Percentiles rank a stretch among this genome's conserved stretches.
Evolutionary conservation across 2,113 vertebrate species (phyloP).

Genomic region (Brachyhypopomus occidentalis): DNA sequence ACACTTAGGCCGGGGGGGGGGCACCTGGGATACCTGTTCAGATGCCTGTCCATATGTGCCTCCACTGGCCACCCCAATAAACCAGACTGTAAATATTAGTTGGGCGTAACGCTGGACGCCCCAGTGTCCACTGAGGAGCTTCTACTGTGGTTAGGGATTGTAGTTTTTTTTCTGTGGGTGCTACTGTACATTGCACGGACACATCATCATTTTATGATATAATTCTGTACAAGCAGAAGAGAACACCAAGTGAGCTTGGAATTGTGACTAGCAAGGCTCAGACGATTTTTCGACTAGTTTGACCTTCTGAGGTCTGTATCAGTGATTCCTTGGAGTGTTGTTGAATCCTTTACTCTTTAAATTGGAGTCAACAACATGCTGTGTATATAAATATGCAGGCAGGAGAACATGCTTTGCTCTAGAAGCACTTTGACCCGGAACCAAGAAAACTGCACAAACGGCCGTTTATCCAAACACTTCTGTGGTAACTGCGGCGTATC

Average conservation of each 20-base stretch:
- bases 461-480: too few relatives aligned
- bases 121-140: not conserved
- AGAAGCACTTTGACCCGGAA: slow-evolving; percentile 36
- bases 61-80: slow-evolving; percentile 49
- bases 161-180: not conserved
- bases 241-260: too few relatives aligned
- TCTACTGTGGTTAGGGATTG: not conserved
- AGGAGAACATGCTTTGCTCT: not conserved
- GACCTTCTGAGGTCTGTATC: too few relatives aligned
- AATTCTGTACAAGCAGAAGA: too few relatives aligned
- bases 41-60: slow-evolving; percentile 25
- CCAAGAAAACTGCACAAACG: not conserved
- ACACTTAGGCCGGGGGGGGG: not conserved
- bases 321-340: too few relatives aligned
- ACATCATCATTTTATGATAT: too few relatives aligned
- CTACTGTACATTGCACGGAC: too few relatives aligned
- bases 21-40: slow-evolving; percentile 35
- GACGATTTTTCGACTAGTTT: too few relatives aligned
- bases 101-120: slow-evolving; percentile 50
- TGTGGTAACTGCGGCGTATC: not conserved
- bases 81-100: slow-evolving; percentile 57
- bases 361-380: too few relatives aligned
- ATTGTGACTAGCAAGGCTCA: too few relatives aligned
- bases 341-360: too few relatives aligned
- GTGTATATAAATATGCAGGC: too few relatives aligned